phyloP scores from a whole-genome alignment of 2,888 invertebrate genomes.

The Deilephila elpenor region DNA sequence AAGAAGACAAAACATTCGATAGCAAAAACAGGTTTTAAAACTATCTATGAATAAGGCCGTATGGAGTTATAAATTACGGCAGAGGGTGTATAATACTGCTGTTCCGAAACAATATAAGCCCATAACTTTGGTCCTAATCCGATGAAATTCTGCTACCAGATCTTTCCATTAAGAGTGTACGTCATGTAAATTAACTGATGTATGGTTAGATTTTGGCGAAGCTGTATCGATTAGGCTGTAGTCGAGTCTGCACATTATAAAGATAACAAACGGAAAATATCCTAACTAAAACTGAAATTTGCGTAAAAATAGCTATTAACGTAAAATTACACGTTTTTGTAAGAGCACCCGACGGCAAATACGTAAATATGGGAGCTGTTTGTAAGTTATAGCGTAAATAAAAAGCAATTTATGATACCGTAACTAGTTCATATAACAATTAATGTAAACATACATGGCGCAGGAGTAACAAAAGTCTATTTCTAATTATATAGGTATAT shows the following conservation, averaged over 20 bases:
- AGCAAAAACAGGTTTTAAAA: too few relatives aligned
- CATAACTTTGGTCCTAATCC: background rate
- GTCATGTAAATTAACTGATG: background rate
- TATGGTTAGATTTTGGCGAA: background rate
- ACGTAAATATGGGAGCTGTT: constrained; percentile 26
- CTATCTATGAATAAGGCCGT: too few relatives aligned
- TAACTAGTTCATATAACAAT: constrained; percentile 31
- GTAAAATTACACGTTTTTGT: constrained; percentile 24
- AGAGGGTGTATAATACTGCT: too few relatives aligned
- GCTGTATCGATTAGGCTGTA: background rate
- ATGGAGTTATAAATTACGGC: too few relatives aligned
- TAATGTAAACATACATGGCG: constrained; percentile 32
- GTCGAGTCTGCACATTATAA: background rate
- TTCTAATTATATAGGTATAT: background rate
- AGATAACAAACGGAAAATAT: constrained; percentile 2
- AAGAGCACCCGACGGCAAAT: constrained; percentile 25
- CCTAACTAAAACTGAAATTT: background rate
- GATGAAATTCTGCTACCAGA: constrained; percentile 1
- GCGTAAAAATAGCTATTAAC: constrained; percentile 19
- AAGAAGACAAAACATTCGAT: too few relatives aligned
- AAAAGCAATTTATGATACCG: constrained; percentile 30
- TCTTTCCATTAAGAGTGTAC: background rate
- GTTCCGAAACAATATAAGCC: background rate
- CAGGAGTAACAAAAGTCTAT: constrained; percentile 43
- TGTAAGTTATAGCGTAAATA: constrained; percentile 34